Evolutionary conservation across 2,888 invertebrate species (phyloP), one percentile per base, ranked within the genome.

Genomic region (Eupeodes latifasciatus): DNA sequence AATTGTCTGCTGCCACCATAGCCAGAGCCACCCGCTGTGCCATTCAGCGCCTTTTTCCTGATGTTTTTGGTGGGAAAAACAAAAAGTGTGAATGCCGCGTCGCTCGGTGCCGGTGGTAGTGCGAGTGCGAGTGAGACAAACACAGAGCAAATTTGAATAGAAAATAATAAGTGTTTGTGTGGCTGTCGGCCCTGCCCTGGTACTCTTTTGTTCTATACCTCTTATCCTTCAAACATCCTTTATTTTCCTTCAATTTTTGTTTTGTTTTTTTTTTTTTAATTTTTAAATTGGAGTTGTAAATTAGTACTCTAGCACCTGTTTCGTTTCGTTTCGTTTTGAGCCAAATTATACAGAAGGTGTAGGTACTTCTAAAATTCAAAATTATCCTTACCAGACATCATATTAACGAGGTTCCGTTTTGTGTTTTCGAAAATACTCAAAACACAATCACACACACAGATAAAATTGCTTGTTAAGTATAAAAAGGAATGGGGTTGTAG

Each of bases 361-460:
- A n/a, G n/a, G n/a, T 71, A 55, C 71, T 53, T 87, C 80, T 87
- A 84, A 85, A 88, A 85, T 75, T 88, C 57, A 61, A 88, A 88
- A 88, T 85, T 88, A 85, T 88, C 85, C 85, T 2, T 27, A 78
- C 85, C 85, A 85, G 81, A 81, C 88, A 88, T 88, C 81, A 78
- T 88, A 88, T 88, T 84, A 87, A 87, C 84, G 87, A 87, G 87
- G 80, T 87, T 88, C 88, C 85, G 85, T 75, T 84, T 85, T 81
- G 76, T 83, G 87, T 87, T 87, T 83, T 71, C 19, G 59, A 40
- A 67, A 11, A 51, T 61, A 51, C 47, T 67, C 53, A 11, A 27
- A 27, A 27, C 10, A 36, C 40, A 47, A 3, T 19, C 64, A 64
- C 44, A 47, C 19, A 62, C 19, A 62, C 40, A 16, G 16, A 44